Evolutionary conservation across 2,888 invertebrate genomes (phyloP).

Genomic region (Eupithecia insigniata): DNA sequence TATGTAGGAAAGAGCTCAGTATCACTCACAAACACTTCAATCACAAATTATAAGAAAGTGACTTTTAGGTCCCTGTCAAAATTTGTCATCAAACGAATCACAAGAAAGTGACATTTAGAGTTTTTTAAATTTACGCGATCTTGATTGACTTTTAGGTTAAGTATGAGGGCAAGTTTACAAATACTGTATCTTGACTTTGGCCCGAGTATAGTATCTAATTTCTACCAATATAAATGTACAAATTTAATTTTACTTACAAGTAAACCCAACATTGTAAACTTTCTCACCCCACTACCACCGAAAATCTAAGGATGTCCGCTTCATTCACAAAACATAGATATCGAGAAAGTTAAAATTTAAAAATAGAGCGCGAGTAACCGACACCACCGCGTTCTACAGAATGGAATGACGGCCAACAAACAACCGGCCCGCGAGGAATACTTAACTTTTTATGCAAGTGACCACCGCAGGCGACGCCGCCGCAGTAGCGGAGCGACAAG

Average conservation of each 20-base stretch:
- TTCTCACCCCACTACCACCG: slow-evolving; percentile 38
- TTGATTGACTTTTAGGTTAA: too few species aligned
- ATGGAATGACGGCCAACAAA: slow-evolving; percentile 55
- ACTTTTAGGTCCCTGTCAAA: too few species aligned
- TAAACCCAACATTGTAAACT: slow-evolving; percentile 43
- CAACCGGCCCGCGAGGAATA: slow-evolving; percentile 42
- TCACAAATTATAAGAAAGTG: too few species aligned
- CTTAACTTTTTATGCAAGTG: slow-evolving; percentile 45
- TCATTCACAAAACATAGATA: slow-evolving; percentile 42
- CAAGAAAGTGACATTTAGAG: too few species aligned
- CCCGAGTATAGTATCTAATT: too few species aligned
- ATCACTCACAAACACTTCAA: too few species aligned
- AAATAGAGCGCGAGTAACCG: slow-evolving; percentile 53
- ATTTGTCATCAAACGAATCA: too few species aligned
- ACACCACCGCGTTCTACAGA: slow-evolving; percentile 51
- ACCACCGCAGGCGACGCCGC: slow-evolving; percentile 16
- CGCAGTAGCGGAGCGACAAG: slow-evolving; percentile 15
- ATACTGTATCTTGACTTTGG: too few species aligned
- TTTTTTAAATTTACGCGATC: too few species aligned
- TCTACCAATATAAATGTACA: too few species aligned
- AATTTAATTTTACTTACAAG: background rate
- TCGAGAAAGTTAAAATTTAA: slow-evolving; percentile 30
- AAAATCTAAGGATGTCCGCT: slow-evolving; percentile 34
- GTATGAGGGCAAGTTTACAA: too few species aligned
- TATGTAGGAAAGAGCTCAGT: too few species aligned